Base-by-base conservation (phyloP, 2,888 invertebrate species). In the Cataglyphis albicans region DNA sequence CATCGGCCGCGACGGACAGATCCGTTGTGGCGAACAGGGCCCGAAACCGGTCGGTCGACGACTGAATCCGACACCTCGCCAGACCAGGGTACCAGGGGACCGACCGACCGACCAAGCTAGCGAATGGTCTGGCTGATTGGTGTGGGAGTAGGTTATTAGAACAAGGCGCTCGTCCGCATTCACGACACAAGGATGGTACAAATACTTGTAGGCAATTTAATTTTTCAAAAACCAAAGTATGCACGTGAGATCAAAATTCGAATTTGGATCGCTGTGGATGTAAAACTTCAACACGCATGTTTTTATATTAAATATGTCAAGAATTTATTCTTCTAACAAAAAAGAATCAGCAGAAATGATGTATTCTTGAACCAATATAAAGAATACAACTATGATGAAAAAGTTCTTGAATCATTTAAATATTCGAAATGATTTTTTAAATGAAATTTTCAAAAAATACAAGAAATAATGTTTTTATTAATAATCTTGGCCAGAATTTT, bases 81-180 rank as follows among this genome's bases (percentile, higher is more conserved):
- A 44, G 55, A 57, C 87, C 52, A 44, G 55, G 63, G 32, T 4
- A 74, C 41, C n/a, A 29, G 29, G 29, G 29, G 7, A 55, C 48
- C 35, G 10, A 41, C 48, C 48, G n/a, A n/a, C 52, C 52, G 9
- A n/a, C 52, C 52, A 52, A 68, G 35, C 52, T 29, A 29, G n/a
- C 2, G 55, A 29, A n/a, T 5, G 21, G 44, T 63, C 64, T 52
- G 72, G 68, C 48, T 57, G 35, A 29, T 48, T n/a, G 55, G 87
- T 89, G 92, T 93, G 90, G 92, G 93, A 94, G 94, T 94, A 94
- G 94, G 94, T 94, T 93, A 94, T 93, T 92, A 91, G 93, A 94
- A 92, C 93, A 88, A 88, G 85, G 84, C 88, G 84, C 83, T 87
- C 85, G 82, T 82, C 59, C 84, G 88, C 87, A 86, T 89, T 90